Conservation (phyloP, 1,140 invertebrate genomes). For the Drosophila sp. region DNA sequence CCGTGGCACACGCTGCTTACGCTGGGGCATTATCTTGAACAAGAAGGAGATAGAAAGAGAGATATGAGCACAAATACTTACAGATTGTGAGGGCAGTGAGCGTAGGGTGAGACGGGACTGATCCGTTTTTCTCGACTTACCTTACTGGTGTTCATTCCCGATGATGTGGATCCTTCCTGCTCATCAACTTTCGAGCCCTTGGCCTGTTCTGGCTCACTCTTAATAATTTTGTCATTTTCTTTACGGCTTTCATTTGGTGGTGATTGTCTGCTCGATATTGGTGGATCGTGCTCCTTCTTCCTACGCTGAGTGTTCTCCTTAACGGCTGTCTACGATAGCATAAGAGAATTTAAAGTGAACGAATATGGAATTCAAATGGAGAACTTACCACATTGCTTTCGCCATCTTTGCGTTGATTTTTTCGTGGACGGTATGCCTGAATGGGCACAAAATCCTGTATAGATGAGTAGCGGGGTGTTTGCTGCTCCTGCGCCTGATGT, state of each 20-base stretch:
- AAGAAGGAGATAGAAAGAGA: not conserved
- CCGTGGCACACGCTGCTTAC: conserved; percentile 62
- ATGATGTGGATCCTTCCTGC: not conserved
- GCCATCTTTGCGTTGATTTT: not conserved
- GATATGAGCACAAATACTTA: too few relatives aligned
- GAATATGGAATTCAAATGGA: too few relatives aligned
- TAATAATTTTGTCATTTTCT: not conserved
- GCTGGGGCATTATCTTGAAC: conserved; percentile 16
- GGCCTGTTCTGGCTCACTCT: not conserved
- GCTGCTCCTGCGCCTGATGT: conserved; percentile 8
- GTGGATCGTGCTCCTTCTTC: not conserved
- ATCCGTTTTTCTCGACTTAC: not conserved
- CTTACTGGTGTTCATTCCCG: not conserved
- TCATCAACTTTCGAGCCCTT: not conserved
- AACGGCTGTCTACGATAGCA: not conserved
- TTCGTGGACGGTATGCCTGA: conserved; percentile 63
- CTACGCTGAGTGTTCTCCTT: not conserved
- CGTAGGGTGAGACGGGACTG: too few relatives aligned
- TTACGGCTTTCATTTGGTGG: not conserved
- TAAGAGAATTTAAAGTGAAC: too few relatives aligned
- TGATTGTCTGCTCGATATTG: not conserved
- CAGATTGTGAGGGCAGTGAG: too few relatives aligned
- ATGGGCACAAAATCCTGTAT: conserved; percentile 68
- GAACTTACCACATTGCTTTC: conserved; percentile 5
- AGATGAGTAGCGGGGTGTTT: conserved; percentile 29